Conservation (phyloP, 2,797 vertebrate genomes). For the Balearica regulorum region DNA sequence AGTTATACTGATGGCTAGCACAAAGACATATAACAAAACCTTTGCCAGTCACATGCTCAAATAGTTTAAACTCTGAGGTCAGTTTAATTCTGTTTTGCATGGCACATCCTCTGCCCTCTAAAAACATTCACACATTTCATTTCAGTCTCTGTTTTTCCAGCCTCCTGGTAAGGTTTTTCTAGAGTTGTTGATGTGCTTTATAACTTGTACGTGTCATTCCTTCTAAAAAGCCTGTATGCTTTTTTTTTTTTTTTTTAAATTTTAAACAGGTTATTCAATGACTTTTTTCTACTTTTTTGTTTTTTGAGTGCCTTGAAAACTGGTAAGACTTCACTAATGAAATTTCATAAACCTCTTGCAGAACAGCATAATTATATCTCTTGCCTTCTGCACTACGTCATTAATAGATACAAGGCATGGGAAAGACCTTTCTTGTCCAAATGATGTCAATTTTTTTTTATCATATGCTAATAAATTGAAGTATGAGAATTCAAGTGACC, state of each 20-base stretch:
- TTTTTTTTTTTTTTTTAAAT: background rate
- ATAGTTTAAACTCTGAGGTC: background rate
- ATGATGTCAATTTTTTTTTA: background rate
- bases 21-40: background rate
- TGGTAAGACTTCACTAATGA: background rate
- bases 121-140: background rate
- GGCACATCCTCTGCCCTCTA: background rate
- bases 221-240: background rate
- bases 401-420: background rate
- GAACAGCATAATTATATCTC: background rate
- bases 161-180: background rate
- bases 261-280: background rate
- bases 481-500: background rate
- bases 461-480: background rate
- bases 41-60: background rate
- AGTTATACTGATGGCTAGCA: background rate
- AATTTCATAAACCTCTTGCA: background rate
- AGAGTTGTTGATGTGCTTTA: background rate
- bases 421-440: constrained; percentile 13
- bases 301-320: background rate
- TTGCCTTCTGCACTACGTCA: background rate
- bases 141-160: background rate
- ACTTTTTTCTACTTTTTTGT: background rate
- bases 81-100: background rate
- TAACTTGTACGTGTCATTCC: background rate